Conservation (phyloP, 2,888 invertebrate species). For the Cephalotes varians region DNA sequence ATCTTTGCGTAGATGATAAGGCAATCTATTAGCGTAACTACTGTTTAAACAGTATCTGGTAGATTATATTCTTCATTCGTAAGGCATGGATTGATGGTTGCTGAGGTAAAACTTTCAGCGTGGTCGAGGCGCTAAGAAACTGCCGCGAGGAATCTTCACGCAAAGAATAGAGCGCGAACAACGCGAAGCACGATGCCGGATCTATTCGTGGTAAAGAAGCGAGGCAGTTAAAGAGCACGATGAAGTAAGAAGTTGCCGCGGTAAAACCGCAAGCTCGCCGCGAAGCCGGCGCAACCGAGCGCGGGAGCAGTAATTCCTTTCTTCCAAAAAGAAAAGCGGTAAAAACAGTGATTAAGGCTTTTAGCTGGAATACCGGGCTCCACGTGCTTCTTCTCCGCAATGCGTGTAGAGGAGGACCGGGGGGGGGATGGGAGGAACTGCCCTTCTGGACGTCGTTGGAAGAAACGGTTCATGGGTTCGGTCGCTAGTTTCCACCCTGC, state of each 20-base stretch:
- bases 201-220: conserved; percentile 47
- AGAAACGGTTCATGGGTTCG: conserved; percentile 76
- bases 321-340: conserved; percentile 66
- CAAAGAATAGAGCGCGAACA: conserved; percentile 43
- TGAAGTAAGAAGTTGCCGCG: conserved; percentile 50
- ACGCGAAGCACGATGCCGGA: conserved; percentile 40
- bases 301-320: conserved; percentile 75
- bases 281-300: conserved; percentile 54
- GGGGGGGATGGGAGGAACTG: not conserved
- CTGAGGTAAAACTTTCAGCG: conserved; percentile 54
- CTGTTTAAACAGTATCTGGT: not conserved
- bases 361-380: conserved; percentile 73
- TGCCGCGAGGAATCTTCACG: conserved; percentile 53
- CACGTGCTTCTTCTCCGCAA: conserved; percentile 59
- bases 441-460: conserved; percentile 65
- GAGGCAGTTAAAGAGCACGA: conserved; percentile 48
- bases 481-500: conserved; percentile 75
- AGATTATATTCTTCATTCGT: not conserved
- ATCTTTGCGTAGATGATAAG: not conserved
- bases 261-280: conserved; percentile 59
- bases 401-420: conserved; percentile 58
- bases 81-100: conserved; percentile 9
- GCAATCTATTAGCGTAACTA: too few relatives aligned
- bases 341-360: conserved; percentile 79
- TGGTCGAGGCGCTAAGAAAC: conserved; percentile 18